These are phyloP conservation scores for Melanostoma mellinum DNA, from an alignment of 2,888 invertebrate species.

Conservation along the genomic window DNA sequence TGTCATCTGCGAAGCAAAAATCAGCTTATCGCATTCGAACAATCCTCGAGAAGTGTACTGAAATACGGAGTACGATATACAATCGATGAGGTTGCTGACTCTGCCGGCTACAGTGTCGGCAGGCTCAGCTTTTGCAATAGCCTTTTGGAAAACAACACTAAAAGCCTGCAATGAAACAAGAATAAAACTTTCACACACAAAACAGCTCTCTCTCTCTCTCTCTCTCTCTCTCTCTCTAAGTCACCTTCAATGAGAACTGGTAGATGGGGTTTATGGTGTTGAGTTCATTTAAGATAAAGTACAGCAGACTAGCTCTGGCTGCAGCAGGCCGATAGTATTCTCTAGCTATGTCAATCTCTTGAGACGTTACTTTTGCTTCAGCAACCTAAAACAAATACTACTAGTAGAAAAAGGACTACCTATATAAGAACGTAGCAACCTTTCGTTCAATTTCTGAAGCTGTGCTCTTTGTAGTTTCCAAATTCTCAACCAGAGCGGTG, in stretches of 20 bases:
- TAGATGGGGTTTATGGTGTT: conserved; percentile 98
- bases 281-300: conserved; percentile 97
- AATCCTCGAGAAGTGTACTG: conserved; percentile 96
- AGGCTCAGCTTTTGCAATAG: conserved; percentile 93
- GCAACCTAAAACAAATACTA: conserved; percentile 83
- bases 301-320: conserved; percentile 94
- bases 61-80: conserved; percentile 96
- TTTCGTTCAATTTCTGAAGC: conserved; percentile 97
- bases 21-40: conserved; percentile 97
- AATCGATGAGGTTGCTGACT: conserved; percentile 95
- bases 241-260: conserved; percentile 95
- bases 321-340: conserved; percentile 92
- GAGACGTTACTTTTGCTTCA: conserved; percentile 95
- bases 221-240: too few species aligned
- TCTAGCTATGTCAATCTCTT: conserved; percentile 95
- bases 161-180: conserved; percentile 87
- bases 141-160: conserved; percentile 98
- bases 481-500: conserved; percentile 96
- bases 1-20: conserved; percentile 97
- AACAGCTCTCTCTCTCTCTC: too few species aligned
- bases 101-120: conserved; percentile 90
- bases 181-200: not conserved
- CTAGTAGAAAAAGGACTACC: not conserved
- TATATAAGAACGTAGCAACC: conserved; percentile 80
- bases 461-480: conserved; percentile 97